Base-by-base conservation (phyloP, 2,888 invertebrate genomes). In the Amphipoea oculea region DNA sequence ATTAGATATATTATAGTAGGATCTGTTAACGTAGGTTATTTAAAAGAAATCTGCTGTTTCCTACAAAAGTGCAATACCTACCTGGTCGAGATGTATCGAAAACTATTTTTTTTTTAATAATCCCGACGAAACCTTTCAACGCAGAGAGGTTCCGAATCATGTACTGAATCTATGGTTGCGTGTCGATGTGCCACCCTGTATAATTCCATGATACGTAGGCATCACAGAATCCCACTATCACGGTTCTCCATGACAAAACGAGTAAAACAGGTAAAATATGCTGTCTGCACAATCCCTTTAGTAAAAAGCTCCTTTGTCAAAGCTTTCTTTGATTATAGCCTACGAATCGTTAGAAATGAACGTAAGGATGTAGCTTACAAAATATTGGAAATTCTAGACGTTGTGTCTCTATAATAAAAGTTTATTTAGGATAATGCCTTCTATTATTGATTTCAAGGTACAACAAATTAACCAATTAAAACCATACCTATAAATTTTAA, bases 371-470 rank as follows among this genome's bases (percentile, higher is more conserved):
- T 36, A 17, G 51, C 66, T 67, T 67, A 62, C 60, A 60, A 67
- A 83, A 76, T 67, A 45, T 54, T 76, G 54, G 36, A 67, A 62
- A 62, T 45, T 80, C 42, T 67, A 76, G 40, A 83, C 36, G 20
- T 45, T 17, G 29, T 77, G 23, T 23, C 11, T 36, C 9, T 5
- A 11, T 20, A 29, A 4, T 20, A n/a, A 45, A 29, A 23, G 17
- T 57, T 9, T 54, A 36, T 51, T 23, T 3, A 17, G n/a, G 11
- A 45, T 74, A 42, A 1, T 4, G 11, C 2, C n/a, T 48, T 76
- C 5, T n/a, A 36, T 5, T n/a, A 12, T 20, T 76, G 3, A 40
- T 40, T 60, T 14, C 14, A 17, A 70, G 5, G 62, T 76, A 62
- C 4, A 51, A 62, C 4, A 51, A 62, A 62, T 23, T 20, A 29